These are phyloP conservation scores for Hypanus sabinus DNA, from an alignment of 2,113 vertebrate species.

Conservation along the genomic window DNA sequence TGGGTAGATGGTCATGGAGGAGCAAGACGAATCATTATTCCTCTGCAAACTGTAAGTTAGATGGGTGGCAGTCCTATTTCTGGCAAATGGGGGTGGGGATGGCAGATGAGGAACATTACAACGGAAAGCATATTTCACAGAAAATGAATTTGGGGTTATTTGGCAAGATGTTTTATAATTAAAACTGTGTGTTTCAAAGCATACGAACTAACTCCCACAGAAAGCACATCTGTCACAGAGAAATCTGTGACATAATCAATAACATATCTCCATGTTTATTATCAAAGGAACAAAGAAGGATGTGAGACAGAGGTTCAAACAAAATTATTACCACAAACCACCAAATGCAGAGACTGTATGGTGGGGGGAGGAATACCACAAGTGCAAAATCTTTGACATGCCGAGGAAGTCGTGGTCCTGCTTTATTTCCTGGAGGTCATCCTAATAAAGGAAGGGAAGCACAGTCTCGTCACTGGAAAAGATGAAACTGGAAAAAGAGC, in stretches of 20 bases:
- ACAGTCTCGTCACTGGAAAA: neutral
- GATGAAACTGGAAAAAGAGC: neutral
- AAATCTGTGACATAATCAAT: slow-evolving; percentile 32
- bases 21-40: neutral
- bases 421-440: neutral
- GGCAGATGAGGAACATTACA: neutral
- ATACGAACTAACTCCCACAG: slow-evolving; percentile 17
- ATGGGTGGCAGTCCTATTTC: neutral
- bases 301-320: slow-evolving; percentile 34
- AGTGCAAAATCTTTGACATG: neutral
- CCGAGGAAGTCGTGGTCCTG: slow-evolving; percentile 9
- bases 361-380: slow-evolving; percentile 24
- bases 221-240: slow-evolving; percentile 17
- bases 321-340: slow-evolving; percentile 33
- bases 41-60: neutral
- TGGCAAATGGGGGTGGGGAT: neutral
- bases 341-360: slow-evolving; percentile 18
- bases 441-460: neutral
- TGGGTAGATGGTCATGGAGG: neutral
- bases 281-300: slow-evolving; percentile 34
- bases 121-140: neutral
- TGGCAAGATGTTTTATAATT: slow-evolving; percentile 17
- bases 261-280: slow-evolving; percentile 26
- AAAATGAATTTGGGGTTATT: slow-evolving; percentile 19
- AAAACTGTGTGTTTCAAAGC: slow-evolving; percentile 14